Conservation (phyloP, 64 coral and sea anemone species). For the Montipora efflorescens region DNA sequence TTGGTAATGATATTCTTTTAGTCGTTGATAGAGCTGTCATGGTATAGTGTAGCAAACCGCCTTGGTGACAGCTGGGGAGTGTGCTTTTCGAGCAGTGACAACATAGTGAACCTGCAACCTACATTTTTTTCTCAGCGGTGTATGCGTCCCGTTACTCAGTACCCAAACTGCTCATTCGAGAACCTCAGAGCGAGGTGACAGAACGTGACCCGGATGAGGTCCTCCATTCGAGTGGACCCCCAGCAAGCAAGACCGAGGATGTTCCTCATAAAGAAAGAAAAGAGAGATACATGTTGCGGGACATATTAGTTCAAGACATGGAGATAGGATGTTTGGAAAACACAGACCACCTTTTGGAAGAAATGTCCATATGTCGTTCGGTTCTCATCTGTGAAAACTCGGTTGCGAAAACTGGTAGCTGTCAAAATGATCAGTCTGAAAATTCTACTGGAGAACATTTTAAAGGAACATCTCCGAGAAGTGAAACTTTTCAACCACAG, state of each 20-base stretch:
- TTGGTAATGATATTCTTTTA: too few species aligned
- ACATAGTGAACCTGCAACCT: not conserved
- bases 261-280: not conserved
- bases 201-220: not conserved
- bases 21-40: too few species aligned
- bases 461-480: not conserved
- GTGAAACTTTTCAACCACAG: not conserved
- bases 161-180: not conserved
- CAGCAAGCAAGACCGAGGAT: not conserved
- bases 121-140: not conserved
- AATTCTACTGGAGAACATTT: not conserved
- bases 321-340: not conserved
- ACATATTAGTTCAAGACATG: constrained; percentile 20
- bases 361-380: not conserved
- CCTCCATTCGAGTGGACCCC: not conserved
- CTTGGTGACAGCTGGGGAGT: too few species aligned
- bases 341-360: constrained; percentile 1
- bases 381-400: not conserved
- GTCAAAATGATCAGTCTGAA: not conserved
- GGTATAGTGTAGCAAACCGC: too few species aligned
- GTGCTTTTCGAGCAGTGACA: too few species aligned
- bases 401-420: not conserved
- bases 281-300: not conserved
- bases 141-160: constrained; percentile 25
- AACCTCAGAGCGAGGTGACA: not conserved